Evolutionary conservation across 2,888 invertebrate species (phyloP).

Genomic region (Caenorhabditis sinica): DNA sequence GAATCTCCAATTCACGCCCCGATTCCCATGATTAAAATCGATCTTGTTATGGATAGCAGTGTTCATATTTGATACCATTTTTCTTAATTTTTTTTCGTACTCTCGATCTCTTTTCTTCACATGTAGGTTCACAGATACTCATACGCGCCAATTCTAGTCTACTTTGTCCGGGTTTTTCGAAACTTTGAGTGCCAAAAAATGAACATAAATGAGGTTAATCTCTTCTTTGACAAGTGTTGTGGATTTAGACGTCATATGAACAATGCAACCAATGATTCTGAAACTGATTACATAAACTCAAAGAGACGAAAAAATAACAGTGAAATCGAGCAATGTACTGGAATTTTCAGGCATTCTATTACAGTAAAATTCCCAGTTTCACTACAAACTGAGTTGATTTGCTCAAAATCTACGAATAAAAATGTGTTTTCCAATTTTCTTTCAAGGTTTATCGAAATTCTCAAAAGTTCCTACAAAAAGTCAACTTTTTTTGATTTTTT

Average conservation of each 20-base stretch:
- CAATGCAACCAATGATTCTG: too few species aligned
- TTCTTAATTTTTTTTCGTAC: background rate
- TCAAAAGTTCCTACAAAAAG: too few species aligned
- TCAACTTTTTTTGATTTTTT: too few species aligned
- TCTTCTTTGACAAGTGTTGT: background rate
- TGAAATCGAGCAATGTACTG: too few species aligned
- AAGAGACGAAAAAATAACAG: too few species aligned
- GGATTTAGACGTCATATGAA: background rate
- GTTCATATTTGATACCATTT: conserved; percentile 58
- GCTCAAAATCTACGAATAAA: too few species aligned
- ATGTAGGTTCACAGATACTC: conserved; percentile 34
- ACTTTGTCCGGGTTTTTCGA: conserved; percentile 4
- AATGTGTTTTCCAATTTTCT: too few species aligned
- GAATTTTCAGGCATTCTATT: too few species aligned
- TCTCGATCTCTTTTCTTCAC: conserved; percentile 5
- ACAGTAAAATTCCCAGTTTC: too few species aligned
- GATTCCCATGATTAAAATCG: conserved; percentile 66
- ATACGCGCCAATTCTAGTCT: conserved; percentile 41
- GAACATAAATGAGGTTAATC: background rate
- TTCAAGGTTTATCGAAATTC: too few species aligned
- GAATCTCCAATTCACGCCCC: conserved; percentile 50
- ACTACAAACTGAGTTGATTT: too few species aligned
- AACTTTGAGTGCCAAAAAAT: conserved; percentile 22
- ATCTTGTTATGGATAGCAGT: conserved; percentile 57
- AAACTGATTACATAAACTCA: too few species aligned